A percentile compares a stretch with the other conserved stretches of the same genome.
Conservation (phyloP, 2,888 invertebrate genomes). For the Phaonia tiefii region DNA sequence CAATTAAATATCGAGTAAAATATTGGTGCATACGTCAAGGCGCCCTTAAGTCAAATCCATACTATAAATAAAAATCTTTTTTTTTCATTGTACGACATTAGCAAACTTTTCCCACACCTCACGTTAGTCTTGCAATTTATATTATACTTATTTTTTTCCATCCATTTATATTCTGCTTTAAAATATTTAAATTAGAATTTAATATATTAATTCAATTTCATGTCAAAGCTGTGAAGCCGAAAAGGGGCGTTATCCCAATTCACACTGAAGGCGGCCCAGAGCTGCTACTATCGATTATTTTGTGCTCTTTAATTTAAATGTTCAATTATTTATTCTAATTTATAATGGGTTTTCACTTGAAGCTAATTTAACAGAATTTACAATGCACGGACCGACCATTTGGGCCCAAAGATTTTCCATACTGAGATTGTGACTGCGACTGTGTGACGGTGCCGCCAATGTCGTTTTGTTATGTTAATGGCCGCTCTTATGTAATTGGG, state of each 20-base stretch:
- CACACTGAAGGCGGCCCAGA: background rate
- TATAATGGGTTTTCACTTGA: conserved; percentile 5
- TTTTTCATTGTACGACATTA: too few species aligned
- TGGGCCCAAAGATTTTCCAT: background rate
- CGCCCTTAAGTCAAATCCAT: too few species aligned
- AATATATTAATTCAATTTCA: background rate
- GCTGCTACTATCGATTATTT: conserved; percentile 12
- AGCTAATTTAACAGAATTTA: conserved; percentile 6
- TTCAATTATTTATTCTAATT: conserved; percentile 31
- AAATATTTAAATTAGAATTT: conserved; percentile 14
- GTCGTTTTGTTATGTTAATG: conserved; percentile 45
- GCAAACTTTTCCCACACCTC: background rate
- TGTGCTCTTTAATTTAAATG: conserved; percentile 12
- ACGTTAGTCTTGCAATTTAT: background rate
- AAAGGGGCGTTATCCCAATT: background rate
- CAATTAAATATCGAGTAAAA: too few species aligned
- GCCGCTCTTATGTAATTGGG: conserved; percentile 74
- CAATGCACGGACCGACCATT: background rate
- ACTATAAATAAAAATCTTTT: too few species aligned
- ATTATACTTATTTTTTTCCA: background rate
- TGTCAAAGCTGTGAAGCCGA: background rate
- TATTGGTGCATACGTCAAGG: too few species aligned
- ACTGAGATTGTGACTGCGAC: background rate
- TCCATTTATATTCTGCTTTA: background rate
- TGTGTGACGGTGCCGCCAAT: background rate